Evolutionary conservation across 1,140 invertebrate genomes (phyloP), one percentile per base, ranked within the genome.

Genomic region (Papilio glaucus): DNA sequence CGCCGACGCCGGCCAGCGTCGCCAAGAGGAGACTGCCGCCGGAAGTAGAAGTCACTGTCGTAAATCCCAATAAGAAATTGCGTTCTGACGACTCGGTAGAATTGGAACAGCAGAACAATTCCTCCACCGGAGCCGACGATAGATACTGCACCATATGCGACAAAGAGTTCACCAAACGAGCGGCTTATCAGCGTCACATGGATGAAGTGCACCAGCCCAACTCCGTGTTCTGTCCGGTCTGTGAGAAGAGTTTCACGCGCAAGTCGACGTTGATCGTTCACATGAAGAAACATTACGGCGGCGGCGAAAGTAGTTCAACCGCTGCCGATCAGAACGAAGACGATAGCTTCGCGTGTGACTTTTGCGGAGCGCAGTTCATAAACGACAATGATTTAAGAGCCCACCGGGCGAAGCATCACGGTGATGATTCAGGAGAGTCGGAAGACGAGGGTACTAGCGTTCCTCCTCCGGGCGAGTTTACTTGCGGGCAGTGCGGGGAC

Each of bases 81-180:
- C 86, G 90, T 0, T 90, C 89, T 0, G 92, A 93, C 53, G 90
- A 92, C 63, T 90, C 91, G 0, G 75, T 91, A 5, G 91, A 93
- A 45, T 72, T 85, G 72, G 86, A 88, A 15, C 82, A 86, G 12
- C 84, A 86, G 45, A 85, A 76, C 37, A 75, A 80, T 63, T 72
- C 77, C 10, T 77, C 82, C 0, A 74, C 79, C 7, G 80, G 81
- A 2, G 29, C 80, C 7, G 93, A 93, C 7, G 94, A 95, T 3
- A 84, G 94, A 24, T 94, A 95, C 74, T 95, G 95, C 72, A 93
- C 93, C 10, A 89, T 95, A 4, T 95, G 95, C 72, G 94, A 94
- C 2, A 95, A 94, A 53, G 90, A 94, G 42, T 95, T 95, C 65
- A 93, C 93, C 0, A 94, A 95, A 78, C 89, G 93, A 18, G 90